phyloP scores from a whole-genome alignment of 1,140 invertebrate species.

The Acromyrmex charruanus region DNA sequence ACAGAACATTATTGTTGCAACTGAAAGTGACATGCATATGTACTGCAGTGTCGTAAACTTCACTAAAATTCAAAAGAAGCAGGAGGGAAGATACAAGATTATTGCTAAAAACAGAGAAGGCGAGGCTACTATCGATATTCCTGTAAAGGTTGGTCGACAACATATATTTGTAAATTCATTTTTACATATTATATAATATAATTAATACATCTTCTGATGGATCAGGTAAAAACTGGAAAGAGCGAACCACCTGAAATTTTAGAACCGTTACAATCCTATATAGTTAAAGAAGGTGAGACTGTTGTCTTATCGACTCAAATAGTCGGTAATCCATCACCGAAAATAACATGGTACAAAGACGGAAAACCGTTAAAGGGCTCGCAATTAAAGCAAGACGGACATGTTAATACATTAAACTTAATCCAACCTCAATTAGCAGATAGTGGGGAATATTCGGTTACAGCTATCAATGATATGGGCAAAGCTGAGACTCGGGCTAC shows the following conservation, averaged over 20 bases:
- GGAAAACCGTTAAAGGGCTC: slow-evolving; percentile 89
- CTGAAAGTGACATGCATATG: slow-evolving; percentile 96
- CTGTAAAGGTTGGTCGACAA: slow-evolving; percentile 89
- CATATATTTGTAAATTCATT: neutral
- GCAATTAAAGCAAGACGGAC: slow-evolving; percentile 89
- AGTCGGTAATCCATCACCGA: slow-evolving; percentile 93
- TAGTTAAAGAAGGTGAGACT: slow-evolving; percentile 92
- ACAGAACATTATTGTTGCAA: slow-evolving; percentile 90
- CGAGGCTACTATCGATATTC: slow-evolving; percentile 93
- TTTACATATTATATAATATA: neutral
- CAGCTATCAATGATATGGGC: slow-evolving; percentile 93
- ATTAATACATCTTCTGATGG: slow-evolving; percentile 1
- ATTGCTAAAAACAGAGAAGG: slow-evolving; percentile 96
- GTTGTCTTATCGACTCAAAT: slow-evolving; percentile 92
- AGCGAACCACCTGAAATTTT: slow-evolving; percentile 93
- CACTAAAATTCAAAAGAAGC: slow-evolving; percentile 91
- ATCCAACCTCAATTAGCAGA: slow-evolving; percentile 90
- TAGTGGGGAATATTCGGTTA: slow-evolving; percentile 92
- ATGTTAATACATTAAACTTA: slow-evolving; percentile 90
- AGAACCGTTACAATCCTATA: slow-evolving; percentile 91
- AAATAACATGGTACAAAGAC: slow-evolving; percentile 93
- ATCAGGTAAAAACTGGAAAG: slow-evolving; percentile 89
- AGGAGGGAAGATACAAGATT: slow-evolving; percentile 96
- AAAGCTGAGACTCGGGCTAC: slow-evolving; percentile 91
- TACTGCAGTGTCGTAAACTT: slow-evolving; percentile 94